A percentile compares a stretch with the other conserved stretches of the same genome.
Evolutionary conservation across 2,113 vertebrate genomes (phyloP).

Genomic region (Macheiramphus alcinus): DNA sequence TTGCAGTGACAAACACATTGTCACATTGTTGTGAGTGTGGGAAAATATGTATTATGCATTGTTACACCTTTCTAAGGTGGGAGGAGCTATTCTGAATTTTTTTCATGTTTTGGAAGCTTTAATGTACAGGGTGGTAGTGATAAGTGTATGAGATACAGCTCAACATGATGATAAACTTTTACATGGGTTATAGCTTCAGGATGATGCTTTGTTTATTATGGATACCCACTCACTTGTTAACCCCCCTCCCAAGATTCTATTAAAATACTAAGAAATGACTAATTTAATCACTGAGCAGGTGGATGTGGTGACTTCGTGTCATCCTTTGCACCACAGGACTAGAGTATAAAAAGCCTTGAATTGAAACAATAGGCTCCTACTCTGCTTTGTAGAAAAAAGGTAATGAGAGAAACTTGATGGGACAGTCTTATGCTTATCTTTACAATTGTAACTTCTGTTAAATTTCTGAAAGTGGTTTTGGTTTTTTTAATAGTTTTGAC

Average conservation of each 20-base stretch:
- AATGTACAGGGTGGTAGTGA: neutral
- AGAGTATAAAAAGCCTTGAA: neutral
- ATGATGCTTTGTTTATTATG: neutral
- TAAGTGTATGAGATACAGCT: neutral
- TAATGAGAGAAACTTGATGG: neutral
- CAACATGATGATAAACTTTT: accelerated
- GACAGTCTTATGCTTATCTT: neutral
- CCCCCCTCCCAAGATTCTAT: neutral
- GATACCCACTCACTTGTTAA: accelerated
- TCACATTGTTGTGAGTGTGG: too few species aligned
- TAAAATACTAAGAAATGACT: neutral
- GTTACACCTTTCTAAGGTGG: accelerated
- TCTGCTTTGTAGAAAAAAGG: neutral
- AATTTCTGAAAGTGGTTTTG: neutral
- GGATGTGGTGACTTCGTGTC: neutral
- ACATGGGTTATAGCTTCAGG: neutral
- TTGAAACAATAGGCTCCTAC: neutral
- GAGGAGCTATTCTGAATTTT: neutral
- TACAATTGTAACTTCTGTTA: neutral
- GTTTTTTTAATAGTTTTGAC: neutral
- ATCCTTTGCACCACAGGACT: neutral
- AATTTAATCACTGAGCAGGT: neutral
- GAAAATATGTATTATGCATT: neutral
- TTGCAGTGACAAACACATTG: neutral
- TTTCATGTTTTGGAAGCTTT: neutral